Base-by-base conservation (phyloP, 2,797 vertebrate species). In the Brotula barbata region DNA sequence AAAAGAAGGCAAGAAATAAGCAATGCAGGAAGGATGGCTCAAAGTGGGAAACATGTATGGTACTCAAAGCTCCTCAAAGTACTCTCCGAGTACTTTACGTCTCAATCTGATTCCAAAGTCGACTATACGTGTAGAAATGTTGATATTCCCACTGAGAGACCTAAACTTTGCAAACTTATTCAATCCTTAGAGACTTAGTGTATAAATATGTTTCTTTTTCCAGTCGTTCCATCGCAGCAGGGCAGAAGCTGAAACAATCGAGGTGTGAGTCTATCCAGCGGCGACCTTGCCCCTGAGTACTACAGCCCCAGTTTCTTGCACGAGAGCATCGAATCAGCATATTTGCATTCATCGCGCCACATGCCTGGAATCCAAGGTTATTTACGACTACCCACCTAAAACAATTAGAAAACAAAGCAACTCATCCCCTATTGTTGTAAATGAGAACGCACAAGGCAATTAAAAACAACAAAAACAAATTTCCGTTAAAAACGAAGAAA, bases 271-370 rank as follows among this genome's bases (percentile, higher is more conserved):
- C 37, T 48, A 4, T 10, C 3, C n/a, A 5, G 34, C 13, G 34
- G 68, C n/a, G 65, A 87, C 88, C 78, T 85, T 80, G 78, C 44
- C 53, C 59, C 73, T 68, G 68, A 75, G 56, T 65, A 63, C 48
- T 13, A 47, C n/a, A n/a, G n/a, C 50, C 42, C 49, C 44, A 39
- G 52, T 1, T 6, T 52, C 44, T 73, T 61, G 64, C 68, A 41
- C 12, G 25, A 63, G 69, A 60, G 68, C 64, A 55, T 43, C 68
- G 71, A 78, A 75, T 83, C 79, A 81, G 75, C 82, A 80, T 21
- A 77, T 80, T 73, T 77, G 42, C 60, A 64, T 64, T 46, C 43
- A 68, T 42, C 39, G 42, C 31, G 25, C 43, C 9, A 69, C 50
- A 57, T 45, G 64, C 25, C 57, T 53, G 8, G 2, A 75, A 76